Percentiles rank a stretch among this genome's conserved stretches.
Evolutionary conservation across 2,113 vertebrate species (phyloP).

Genomic region (Cygnus buccinator): DNA sequence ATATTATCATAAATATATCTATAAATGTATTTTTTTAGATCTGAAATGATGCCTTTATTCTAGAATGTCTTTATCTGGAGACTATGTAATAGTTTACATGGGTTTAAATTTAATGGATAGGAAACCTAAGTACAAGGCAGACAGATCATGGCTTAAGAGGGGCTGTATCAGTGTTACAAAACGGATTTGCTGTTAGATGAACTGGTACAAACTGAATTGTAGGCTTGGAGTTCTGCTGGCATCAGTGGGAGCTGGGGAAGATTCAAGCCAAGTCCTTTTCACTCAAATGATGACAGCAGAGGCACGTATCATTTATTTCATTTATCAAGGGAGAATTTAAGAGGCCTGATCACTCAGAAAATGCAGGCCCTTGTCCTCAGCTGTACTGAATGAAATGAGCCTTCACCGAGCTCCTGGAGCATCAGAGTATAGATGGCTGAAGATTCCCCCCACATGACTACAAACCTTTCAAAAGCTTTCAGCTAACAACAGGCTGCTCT

Average conservation of each 20-base stretch:
- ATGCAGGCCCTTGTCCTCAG: background rate
- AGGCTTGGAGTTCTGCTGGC: background rate
- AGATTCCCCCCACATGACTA: background rate
- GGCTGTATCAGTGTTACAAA: background rate
- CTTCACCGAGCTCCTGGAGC: background rate
- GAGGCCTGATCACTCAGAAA: constrained; percentile 3
- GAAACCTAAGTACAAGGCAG: background rate
- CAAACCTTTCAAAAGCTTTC: constrained; percentile 29
- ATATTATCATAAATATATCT: background rate
- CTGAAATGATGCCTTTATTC: too few species aligned
- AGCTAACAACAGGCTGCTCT: background rate
- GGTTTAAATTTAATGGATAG: background rate
- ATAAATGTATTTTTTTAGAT: too few species aligned
- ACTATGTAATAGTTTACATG: background rate
- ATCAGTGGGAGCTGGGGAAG: background rate
- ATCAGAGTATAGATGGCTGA: background rate
- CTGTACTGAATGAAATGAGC: background rate
- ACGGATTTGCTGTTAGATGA: background rate
- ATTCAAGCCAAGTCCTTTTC: background rate
- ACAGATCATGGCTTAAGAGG: background rate
- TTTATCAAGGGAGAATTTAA: constrained; percentile 23
- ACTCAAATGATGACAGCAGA: background rate
- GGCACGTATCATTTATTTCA: background rate
- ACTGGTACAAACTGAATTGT: background rate
- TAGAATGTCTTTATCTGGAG: background rate